Evolutionary conservation across 2,113 vertebrate species (phyloP).

Genomic region (Cricetomys ansorgei): DNA sequence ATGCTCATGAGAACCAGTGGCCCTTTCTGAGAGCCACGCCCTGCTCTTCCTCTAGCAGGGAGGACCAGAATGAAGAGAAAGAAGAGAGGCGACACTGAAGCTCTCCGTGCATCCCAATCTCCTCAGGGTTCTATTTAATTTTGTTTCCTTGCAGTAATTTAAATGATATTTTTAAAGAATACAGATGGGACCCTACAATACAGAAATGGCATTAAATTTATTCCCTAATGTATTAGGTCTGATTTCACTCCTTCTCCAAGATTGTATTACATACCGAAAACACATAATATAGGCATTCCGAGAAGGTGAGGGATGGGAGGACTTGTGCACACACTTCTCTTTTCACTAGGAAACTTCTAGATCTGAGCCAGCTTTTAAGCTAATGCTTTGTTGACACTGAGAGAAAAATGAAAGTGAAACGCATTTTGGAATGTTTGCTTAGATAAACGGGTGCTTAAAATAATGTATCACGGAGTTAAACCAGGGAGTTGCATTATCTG

Average conservation of each 20-base stretch:
- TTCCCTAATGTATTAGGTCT: not conserved
- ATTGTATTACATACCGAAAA: not conserved
- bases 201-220: not conserved
- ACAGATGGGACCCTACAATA: not conserved
- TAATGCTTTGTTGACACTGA: not conserved
- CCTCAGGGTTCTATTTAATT: not conserved
- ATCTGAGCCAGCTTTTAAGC: slow-evolving; percentile 1
- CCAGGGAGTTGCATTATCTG: not conserved
- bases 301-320: not conserved
- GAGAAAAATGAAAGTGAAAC: slow-evolving; percentile 54
- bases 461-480: not conserved
- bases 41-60: not conserved
- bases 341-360: not conserved
- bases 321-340: not conserved
- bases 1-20: not conserved
- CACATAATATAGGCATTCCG: not conserved
- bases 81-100: not conserved
- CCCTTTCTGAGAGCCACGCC: not conserved
- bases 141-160: not conserved
- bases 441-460: slow-evolving; percentile 39
- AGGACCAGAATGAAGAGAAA: not conserved
- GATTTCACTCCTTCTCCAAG: not conserved
- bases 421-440: slow-evolving; percentile 6
- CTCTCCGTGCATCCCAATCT: not conserved
- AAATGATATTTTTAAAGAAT: slow-evolving; percentile 16